Evolutionary conservation across 2,888 invertebrate genomes (phyloP).

Genomic region (Eulithis testata): DNA sequence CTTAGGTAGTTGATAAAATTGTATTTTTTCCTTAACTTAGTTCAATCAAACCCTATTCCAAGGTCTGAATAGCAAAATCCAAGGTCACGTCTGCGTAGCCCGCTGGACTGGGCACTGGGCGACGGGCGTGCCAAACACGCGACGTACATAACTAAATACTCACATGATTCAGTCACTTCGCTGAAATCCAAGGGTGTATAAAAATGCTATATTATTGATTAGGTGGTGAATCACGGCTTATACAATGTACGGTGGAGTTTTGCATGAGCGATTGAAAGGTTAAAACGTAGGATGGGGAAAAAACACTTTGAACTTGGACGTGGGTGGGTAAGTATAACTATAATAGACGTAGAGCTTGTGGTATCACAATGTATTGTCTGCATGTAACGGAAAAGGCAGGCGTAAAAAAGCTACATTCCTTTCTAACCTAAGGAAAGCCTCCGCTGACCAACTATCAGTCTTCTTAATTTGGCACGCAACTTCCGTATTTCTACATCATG

Average conservation of each 20-base stretch:
- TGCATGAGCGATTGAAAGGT: constrained; percentile 4
- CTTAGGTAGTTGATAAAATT: no score
- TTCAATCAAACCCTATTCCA: constrained; percentile 29
- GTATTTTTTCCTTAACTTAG: constrained; percentile 10
- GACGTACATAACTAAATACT: constrained; percentile 31
- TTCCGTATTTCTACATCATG: constrained; percentile 18
- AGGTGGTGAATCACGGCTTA: constrained; percentile 14
- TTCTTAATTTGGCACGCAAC: constrained; percentile 29
- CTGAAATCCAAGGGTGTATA: constrained; percentile 30
- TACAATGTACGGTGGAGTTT: neutral
- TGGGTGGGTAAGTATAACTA: no score
- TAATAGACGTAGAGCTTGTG: no score
- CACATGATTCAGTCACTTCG: constrained; percentile 35
- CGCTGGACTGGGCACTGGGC: constrained; percentile 38
- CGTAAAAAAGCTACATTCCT: no score
- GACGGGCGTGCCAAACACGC: constrained; percentile 48
- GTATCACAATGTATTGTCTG: no score
- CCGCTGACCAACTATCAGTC: constrained; percentile 14
- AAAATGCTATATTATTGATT: constrained; percentile 33
- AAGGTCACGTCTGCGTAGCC: constrained; percentile 40
- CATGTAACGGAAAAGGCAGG: no score
- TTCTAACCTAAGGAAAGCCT: neutral
- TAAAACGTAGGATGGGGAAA: no score
- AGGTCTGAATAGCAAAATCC: constrained; percentile 36
- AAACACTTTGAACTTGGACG: neutral